Base-by-base conservation (phyloP, 2,888 invertebrate genomes). In the Germaria angustata region DNA sequence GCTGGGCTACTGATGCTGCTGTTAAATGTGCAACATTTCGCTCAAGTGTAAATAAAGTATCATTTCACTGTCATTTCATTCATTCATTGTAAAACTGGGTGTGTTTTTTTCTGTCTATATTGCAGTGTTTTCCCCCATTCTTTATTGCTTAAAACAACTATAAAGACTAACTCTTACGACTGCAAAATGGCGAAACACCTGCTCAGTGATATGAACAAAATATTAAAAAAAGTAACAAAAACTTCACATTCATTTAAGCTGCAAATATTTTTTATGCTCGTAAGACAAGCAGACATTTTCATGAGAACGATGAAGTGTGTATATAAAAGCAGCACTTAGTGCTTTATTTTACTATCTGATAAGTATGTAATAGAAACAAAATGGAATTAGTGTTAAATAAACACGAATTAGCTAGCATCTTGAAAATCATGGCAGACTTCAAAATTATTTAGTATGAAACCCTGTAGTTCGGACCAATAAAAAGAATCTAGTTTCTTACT, bases 41-140 rank as follows among this genome's bases (percentile, higher is more conserved):
- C 84, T 87, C 86, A 87, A 86, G 89, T 88, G 89, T 88, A 87
- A 89, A 87, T 87, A 87, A 87, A 86, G 86, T 86, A 86, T 80
- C 80, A 65, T 71, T 79, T 83, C 75, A 73, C 80, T 84, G 77
- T 77, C 80, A 72, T 84, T 84, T 77, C 63, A 65, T 80, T 68
- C 57, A 59, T 76, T 76, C 57, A 71, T 57, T 76, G 17, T 15
- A 41, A 76, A 57, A 72, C 39, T 77, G 63, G 59, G 13, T 55
- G 46, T 59, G 53, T 72, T 66, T 77, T 61, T 22, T 46, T 69
- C 3, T 34, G 24, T 49, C 11, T 41, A 32, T 36, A 8, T 9
- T 55, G 3, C 17, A n/a, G n/a, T 28, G n/a, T 39, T 61, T 39
- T 65, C 20, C 65, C 36, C 13, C 17, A 34, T 46, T 44, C 11